These are phyloP conservation scores for Phataginus tricuspis DNA, from an alignment of 2,797 vertebrate species.

Conservation along the genomic window DNA sequence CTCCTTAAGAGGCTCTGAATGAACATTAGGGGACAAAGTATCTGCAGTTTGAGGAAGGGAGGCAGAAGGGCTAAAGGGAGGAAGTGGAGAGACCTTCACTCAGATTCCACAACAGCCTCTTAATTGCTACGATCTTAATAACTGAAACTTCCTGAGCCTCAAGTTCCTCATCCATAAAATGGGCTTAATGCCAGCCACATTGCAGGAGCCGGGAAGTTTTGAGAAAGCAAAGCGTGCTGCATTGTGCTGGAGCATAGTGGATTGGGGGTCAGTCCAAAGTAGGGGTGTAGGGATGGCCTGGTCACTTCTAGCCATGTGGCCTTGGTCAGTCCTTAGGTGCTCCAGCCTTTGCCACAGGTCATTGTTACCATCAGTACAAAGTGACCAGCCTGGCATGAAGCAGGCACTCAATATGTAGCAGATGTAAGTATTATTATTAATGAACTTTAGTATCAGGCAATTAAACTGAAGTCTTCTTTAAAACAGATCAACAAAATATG, in stretches of 20 bases:
- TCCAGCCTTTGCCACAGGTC: neutral
- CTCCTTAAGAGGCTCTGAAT: neutral
- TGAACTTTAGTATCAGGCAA: neutral
- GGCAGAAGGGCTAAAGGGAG: neutral
- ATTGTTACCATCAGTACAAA: neutral
- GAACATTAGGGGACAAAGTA: neutral
- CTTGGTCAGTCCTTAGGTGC: neutral
- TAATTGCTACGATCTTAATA: neutral
- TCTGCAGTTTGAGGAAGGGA: neutral
- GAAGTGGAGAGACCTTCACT: neutral
- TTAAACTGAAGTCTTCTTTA: conserved; percentile 10
- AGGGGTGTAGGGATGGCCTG: neutral
- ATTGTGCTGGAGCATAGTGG: neutral
- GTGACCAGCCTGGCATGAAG: neutral
- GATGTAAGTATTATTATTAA: neutral
- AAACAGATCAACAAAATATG: conserved; percentile 6
- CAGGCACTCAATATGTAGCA: neutral
- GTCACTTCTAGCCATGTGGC: neutral
- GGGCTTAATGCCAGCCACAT: neutral
- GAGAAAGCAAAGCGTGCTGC: neutral
- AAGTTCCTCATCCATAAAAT: neutral
- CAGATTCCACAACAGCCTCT: neutral
- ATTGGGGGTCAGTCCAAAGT: neutral
- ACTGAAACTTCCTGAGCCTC: neutral
- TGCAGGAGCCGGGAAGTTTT: neutral